Percentiles rank a stretch among this genome's conserved stretches.
Conservation (phyloP, 2,797 vertebrate species). For the Limosa lapponica region DNA sequence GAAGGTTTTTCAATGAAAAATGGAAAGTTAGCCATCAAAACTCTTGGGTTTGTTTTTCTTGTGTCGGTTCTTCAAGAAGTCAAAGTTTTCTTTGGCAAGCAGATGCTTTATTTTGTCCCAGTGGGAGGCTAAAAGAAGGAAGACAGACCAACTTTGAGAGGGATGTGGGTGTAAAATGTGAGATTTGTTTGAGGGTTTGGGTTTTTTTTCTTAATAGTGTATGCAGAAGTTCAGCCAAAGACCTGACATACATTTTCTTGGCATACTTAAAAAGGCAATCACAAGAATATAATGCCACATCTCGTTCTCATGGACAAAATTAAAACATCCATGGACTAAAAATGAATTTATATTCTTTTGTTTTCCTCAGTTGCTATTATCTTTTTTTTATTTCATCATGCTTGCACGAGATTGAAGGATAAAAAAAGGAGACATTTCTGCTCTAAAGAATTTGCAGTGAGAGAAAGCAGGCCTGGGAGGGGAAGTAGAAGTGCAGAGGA, state of each 20-base stretch:
- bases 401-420: not conserved
- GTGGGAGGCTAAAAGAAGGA: not conserved
- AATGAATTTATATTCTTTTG: not conserved
- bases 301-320: not conserved
- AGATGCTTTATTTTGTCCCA: not conserved
- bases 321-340: not conserved
- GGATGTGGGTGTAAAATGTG: not conserved
- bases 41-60: not conserved
- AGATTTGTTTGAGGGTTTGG: not conserved
- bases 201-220: not conserved
- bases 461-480: not conserved
- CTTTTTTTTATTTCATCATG: not conserved
- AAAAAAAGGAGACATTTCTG: not conserved
- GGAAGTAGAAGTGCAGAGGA: not conserved
- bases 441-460: not conserved
- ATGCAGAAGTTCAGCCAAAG: not conserved
- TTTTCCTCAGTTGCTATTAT: not conserved
- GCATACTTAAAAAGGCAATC: not conserved
- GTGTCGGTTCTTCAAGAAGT: not conserved
- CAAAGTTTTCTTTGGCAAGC: not conserved
- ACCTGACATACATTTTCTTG: not conserved
- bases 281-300: not conserved
- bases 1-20: not conserved
- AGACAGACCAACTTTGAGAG: not conserved
- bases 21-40: not conserved